Evolutionary conservation across 1,140 invertebrate genomes (phyloP).

Genomic region (Camponotus floridanus): DNA sequence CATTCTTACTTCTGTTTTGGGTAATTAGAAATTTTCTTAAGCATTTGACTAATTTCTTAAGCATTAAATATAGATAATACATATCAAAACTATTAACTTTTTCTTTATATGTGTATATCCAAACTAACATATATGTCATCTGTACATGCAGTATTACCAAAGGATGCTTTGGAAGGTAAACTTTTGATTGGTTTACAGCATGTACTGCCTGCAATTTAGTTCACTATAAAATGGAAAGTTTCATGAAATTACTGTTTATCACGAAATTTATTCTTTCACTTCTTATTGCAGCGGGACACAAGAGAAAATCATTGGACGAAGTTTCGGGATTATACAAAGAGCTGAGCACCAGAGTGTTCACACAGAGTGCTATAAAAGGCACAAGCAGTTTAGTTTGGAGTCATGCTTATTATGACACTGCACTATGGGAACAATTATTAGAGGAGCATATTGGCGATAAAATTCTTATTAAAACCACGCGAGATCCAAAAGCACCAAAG

Average conservation of each 20-base stretch:
- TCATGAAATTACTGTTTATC: neutral
- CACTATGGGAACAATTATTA: constrained; percentile 94
- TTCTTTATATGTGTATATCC: neutral
- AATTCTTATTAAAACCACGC: constrained; percentile 89
- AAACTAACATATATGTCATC: constrained; percentile 32
- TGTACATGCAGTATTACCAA: constrained; percentile 72
- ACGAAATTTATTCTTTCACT: neutral
- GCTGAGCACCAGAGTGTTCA: constrained; percentile 91
- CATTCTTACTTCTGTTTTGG: constrained; percentile 90
- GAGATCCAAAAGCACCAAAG: constrained; percentile 89
- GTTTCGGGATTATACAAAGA: constrained; percentile 90
- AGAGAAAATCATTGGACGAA: constrained; percentile 88
- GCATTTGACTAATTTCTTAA: neutral
- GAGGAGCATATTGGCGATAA: constrained; percentile 90
- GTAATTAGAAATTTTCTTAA: constrained; percentile 77
- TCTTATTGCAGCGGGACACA: constrained; percentile 85
- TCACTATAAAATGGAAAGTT: neutral
- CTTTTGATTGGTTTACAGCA: constrained; percentile 1
- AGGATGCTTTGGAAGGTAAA: constrained; percentile 75
- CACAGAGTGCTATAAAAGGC: constrained; percentile 90
- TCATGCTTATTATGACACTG: constrained; percentile 96
- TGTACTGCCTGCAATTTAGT: neutral
- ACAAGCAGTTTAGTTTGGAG: constrained; percentile 93
- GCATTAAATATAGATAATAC: constrained; percentile 7
- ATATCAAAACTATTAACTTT: neutral